A percentile compares a stretch with the other conserved stretches of the same genome.
These are phyloP conservation scores for Fundulus diaphanus DNA, from an alignment of 2,797 vertebrate genomes.

Conservation along the genomic window DNA sequence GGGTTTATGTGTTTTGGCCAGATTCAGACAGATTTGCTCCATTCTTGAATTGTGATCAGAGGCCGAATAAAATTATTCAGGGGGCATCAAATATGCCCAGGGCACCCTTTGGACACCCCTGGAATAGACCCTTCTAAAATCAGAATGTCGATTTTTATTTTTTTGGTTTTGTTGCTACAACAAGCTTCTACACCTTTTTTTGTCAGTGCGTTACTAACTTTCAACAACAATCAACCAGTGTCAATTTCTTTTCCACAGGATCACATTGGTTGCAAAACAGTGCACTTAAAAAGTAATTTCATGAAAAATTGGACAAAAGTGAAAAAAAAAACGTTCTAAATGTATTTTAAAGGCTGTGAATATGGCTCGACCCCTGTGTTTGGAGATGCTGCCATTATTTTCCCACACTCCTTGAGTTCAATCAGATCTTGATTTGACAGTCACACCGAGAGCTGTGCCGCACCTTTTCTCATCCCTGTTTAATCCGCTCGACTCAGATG, in stretches of 20 bases:
- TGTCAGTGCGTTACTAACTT: too few species aligned
- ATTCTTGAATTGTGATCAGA: not conserved
- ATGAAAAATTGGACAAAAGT: slow-evolving; percentile 19
- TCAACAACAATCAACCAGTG: not conserved
- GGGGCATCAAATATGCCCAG: too few species aligned
- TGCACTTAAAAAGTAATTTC: slow-evolving; percentile 43
- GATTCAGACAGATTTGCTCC: too few species aligned
- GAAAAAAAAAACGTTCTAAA: slow-evolving; percentile 29
- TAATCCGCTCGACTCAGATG: slow-evolving; percentile 66
- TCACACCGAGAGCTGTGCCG: slow-evolving; percentile 49
- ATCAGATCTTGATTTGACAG: slow-evolving; percentile 58
- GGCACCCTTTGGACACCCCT: not conserved
- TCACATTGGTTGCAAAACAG: slow-evolving; percentile 35
- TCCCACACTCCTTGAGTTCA: slow-evolving; percentile 40
- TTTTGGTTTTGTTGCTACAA: too few species aligned
- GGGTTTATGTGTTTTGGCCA: too few species aligned
- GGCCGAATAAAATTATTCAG: not conserved
- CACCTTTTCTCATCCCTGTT: slow-evolving; percentile 62
- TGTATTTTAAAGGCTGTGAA: slow-evolving; percentile 51
- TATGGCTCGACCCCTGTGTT: slow-evolving; percentile 45
- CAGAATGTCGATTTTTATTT: not conserved
- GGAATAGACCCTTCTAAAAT: not conserved
- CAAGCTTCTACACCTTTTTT: not conserved
- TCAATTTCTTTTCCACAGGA: not conserved
- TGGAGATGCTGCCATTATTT: slow-evolving; percentile 49